Evolutionary conservation across 2,888 invertebrate genomes (phyloP).

Genomic region (Zaprionus bogoriensis): DNA sequence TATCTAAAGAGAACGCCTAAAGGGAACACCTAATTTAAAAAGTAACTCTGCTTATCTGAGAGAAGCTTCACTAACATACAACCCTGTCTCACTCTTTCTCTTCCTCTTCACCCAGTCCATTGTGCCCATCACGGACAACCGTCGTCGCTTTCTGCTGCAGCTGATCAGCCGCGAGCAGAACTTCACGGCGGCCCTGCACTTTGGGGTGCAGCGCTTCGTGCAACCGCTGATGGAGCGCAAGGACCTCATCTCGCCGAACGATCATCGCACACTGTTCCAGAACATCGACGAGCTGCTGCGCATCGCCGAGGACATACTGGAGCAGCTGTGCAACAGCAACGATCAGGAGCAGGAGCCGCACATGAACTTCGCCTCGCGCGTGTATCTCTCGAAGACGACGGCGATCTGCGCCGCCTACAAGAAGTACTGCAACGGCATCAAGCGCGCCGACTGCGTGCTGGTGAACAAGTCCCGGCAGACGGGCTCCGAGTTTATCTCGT

Average conservation of each 20-base stretch:
- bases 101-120: conserved; percentile 78
- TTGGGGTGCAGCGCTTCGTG: conserved; percentile 90
- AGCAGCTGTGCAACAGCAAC: conserved; percentile 88
- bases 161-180: conserved; percentile 90
- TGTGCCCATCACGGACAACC: conserved; percentile 83
- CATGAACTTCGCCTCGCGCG: conserved; percentile 87
- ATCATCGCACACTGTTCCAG: conserved; percentile 92
- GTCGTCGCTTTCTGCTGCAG: conserved; percentile 89
- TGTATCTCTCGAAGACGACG: conserved; percentile 89
- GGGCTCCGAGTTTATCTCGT: conserved; percentile 90
- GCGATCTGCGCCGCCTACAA: conserved; percentile 90
- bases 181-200: conserved; percentile 90
- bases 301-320: conserved; percentile 91
- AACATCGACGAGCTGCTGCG: conserved; percentile 91
- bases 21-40: no score
- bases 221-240: conserved; percentile 89
- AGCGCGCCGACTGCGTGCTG: conserved; percentile 92
- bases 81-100: not conserved
- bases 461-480: conserved; percentile 89
- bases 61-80: not conserved
- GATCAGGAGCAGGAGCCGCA: conserved; percentile 87
- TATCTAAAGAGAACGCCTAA: no score
- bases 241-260: conserved; percentile 89
- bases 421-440: conserved; percentile 92
- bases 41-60: no score